Evolutionary conservation across 1,140 invertebrate species (phyloP), one percentile per base, ranked within the genome.

Genomic region (Andrena cerasifolii): DNA sequence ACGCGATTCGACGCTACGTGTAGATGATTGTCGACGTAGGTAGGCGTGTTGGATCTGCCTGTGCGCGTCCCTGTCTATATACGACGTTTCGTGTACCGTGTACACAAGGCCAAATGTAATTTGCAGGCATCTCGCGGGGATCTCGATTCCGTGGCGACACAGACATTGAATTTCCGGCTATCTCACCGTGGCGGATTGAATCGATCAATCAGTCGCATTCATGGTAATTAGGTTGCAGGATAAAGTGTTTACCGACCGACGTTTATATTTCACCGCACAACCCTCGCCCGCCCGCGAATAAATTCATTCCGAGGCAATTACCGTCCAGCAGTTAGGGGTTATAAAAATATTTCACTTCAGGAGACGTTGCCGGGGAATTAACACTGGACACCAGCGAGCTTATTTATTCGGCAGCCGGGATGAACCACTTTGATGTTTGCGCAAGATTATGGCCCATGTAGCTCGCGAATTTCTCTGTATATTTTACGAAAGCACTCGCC

Each of bases 161-260:
- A 77, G 66, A 77, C 67, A 77, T 71, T 71, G 75, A 77, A 77
- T 77, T 71, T 62, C 75, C 75, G 75, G 36, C 56, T 49, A 53
- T 71, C 75, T 77, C 66, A n/a, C 43, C 33, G 56, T 45, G 4
- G 18, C 36, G 56, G 45, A 77, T 71, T 61, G 75, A 70, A 77
- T 62, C 56, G 75, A 77, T 77, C 75, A 71, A 77, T 77, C 75
- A 77, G 47, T 77, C 67, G 36, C 47, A 24, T 70, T 70, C 75
- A 16, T 56, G 67, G 67, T 61, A 77, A 77, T 77, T 77, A 77
- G 47, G 14, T 62, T 28, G 56, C 36, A 40, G 36, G 45, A 24
- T 62, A 53, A 61, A 71, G 36, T 62, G 67, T 71, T 71, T 61
- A 21, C 40, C 62, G 21, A 12, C 6, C 21, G 49, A 14, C 26